A percentile compares a stretch with the other conserved stretches of the same genome.
Evolutionary conservation across 2,888 invertebrate genomes (phyloP).

Genomic region (Nemurella pictetii): DNA sequence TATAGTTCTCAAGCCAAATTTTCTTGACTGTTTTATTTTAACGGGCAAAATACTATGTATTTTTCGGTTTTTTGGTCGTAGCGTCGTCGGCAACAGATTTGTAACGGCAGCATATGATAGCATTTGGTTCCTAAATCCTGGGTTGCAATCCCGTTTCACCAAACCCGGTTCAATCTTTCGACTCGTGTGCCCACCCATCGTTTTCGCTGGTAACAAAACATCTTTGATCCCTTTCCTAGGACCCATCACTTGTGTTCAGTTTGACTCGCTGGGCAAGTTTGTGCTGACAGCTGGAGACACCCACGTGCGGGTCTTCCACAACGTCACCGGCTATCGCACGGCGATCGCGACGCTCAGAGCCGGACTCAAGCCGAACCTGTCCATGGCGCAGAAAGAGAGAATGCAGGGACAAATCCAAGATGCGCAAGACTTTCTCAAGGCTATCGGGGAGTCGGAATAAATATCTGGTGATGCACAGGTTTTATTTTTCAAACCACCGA

Average conservation of each 20-base stretch:
- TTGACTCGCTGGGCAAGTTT: constrained; percentile 75
- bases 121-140: too few relatives aligned
- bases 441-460: constrained; percentile 34
- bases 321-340: constrained; percentile 68
- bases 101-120: too few relatives aligned
- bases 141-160: too few relatives aligned
- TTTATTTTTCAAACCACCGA: background rate
- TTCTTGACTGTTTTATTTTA: too few relatives aligned
- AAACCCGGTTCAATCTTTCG: constrained; percentile 35
- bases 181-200: too few relatives aligned
- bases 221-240: constrained; percentile 55
- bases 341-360: constrained; percentile 55
- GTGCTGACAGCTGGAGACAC: constrained; percentile 74
- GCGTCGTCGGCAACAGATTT: too few relatives aligned
- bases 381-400: constrained; percentile 76
- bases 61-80: too few relatives aligned
- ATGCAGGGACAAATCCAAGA: constrained; percentile 69
- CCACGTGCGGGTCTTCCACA: constrained; percentile 77
- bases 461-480: background rate
- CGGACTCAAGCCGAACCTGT: constrained; percentile 62
- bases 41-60: too few relatives aligned
- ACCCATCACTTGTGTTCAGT: constrained; percentile 67
- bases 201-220: constrained; percentile 5
- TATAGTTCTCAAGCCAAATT: too few relatives aligned
- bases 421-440: constrained; percentile 55